Evolutionary conservation across 2,113 vertebrate genomes (phyloP).

Genomic region (Phaetusa simplex): DNA sequence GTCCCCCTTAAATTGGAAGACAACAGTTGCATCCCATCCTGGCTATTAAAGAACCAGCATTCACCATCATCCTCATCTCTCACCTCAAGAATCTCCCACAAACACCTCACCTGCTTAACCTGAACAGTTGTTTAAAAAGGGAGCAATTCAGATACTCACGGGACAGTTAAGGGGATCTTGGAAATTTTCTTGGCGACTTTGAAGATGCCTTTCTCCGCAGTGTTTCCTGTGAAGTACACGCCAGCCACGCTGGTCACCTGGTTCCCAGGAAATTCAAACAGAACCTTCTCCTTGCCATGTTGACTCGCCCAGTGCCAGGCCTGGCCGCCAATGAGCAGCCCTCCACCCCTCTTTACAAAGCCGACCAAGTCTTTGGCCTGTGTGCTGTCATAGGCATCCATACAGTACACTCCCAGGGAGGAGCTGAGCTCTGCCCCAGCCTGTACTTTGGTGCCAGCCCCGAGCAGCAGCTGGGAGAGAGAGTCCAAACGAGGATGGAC

Average conservation of each 20-base stretch:
- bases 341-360: constrained; percentile 84
- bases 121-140: background rate
- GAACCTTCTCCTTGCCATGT: constrained; percentile 73
- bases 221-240: constrained; percentile 82
- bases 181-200: constrained; percentile 81
- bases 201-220: constrained; percentile 67
- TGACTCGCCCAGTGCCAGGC: constrained; percentile 81
- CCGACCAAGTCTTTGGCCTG: constrained; percentile 67
- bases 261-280: constrained; percentile 84
- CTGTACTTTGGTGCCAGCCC: constrained; percentile 42
- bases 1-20: background rate
- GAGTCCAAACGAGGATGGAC: constrained; percentile 64
- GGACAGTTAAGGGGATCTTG: constrained; percentile 76
- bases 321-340: constrained; percentile 85
- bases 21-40: background rate
- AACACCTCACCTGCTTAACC: background rate
- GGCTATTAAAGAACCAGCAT: background rate
- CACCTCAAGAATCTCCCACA: background rate
- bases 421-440: constrained; percentile 47
- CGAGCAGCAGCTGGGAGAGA: constrained; percentile 73
- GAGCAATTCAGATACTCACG: constrained; percentile 74
- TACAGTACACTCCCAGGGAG: constrained; percentile 77
- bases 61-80: background rate
- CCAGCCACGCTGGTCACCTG: constrained; percentile 85
- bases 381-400: constrained; percentile 74